Evolutionary conservation across 2,888 invertebrate genomes (phyloP), one percentile per base, ranked within the genome.

Genomic region (Kuschelorhynchus macadamiae): DNA sequence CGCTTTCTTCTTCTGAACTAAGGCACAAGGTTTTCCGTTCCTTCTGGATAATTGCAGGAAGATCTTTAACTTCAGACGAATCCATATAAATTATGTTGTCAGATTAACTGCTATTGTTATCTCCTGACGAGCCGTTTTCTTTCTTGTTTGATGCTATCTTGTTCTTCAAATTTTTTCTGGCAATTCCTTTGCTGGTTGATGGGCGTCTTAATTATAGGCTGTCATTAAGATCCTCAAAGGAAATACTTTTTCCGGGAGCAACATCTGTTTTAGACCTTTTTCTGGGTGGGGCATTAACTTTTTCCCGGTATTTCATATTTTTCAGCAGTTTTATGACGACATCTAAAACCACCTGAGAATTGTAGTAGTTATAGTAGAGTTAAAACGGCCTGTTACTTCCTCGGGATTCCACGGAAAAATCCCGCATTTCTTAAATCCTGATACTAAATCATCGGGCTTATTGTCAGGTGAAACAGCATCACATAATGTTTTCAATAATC

Each of bases 371-470:
- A 5, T 25, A 7, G 3, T 25, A 8, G 2, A 16, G 42, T 16
- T 42, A 25, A 25, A 25, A 3, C 25, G 7, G 25, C 7, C 7
- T 25, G 7, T 5, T 7, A 25, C 25, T 62, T 62, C 62, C 39
- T 30, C 62, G 1, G 56, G 62, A 25, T 62, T 62, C 32, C 5
- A 62, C 8, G 62, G 53, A 21, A 56, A 41, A 30, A n/a, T 18
- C 32, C 53, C 62, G 20, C 62, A 39, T 20, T 62, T 62, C 39
- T 21, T 62, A 32, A 62, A 62, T 16, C 62, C 53, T 30, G 62
- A 59, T 20, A 52, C 12, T 16, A 62, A 32, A 62, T 33, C 25
- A 21, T 56, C 56, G 9, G 55, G 21, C 32, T 33, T 56, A 39
- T 57, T 42, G 46, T 63, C 11, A 20, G 46, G 46, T 46, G 46